These are phyloP conservation scores for Ypsolopha scabrella DNA, from an alignment of 2,888 invertebrate genomes.

Conservation along the genomic window DNA sequence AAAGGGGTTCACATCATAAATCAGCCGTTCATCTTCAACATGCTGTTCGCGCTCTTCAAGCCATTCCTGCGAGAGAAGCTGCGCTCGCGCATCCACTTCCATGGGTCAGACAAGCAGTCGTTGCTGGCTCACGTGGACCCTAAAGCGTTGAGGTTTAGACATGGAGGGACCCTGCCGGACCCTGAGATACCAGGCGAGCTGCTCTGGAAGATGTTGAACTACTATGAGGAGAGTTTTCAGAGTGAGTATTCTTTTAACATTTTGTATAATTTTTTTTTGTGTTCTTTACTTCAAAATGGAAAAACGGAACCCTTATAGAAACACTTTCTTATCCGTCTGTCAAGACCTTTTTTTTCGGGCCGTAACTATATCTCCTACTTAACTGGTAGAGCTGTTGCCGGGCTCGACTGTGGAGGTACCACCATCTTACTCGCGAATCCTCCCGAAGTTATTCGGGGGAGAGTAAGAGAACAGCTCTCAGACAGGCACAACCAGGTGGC, in stretches of 20 bases:
- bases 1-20: conserved; percentile 91
- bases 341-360: too few species aligned
- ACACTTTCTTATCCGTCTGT: too few species aligned
- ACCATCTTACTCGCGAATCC: too few species aligned
- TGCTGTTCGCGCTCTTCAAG: conserved; percentile 87
- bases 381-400: too few species aligned
- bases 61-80: conserved; percentile 90
- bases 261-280: too few species aligned
- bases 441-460: too few species aligned
- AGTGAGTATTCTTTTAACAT: conserved; percentile 50
- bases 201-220: conserved; percentile 75
- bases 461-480: too few species aligned
- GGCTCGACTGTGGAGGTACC: too few species aligned
- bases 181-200: conserved; percentile 73
- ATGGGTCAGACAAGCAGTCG: conserved; percentile 75
- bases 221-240: conserved; percentile 76
- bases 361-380: too few species aligned
- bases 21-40: conserved; percentile 88
- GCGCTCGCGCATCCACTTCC: conserved; percentile 81
- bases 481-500: too few species aligned
- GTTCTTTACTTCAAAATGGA: too few species aligned
- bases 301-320: too few species aligned
- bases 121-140: conserved; percentile 71
- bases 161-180: conserved; percentile 76
- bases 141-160: conserved; percentile 69